Evolutionary conservation across 2,888 invertebrate species (phyloP), one percentile per base, ranked within the genome.

Genomic region (Globia sparganii): DNA sequence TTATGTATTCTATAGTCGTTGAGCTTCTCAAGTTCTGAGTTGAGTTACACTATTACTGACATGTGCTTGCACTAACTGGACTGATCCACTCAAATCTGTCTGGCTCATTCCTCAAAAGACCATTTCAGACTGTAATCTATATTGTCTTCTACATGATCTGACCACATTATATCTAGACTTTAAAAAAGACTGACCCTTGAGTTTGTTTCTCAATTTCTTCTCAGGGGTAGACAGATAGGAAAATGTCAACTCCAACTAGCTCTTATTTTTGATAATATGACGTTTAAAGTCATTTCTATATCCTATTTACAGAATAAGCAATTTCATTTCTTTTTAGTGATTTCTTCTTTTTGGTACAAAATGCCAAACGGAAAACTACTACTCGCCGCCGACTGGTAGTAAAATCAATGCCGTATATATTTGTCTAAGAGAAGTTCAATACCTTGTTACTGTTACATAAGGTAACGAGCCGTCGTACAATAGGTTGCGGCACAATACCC

Each of bases 381-480:
- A 73, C 43, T 58, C 40, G 11, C 53, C 43, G 11, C 31, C 15
- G 58, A 21, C 28, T 40, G 64, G 71, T 81, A 62, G 74, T 84
- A 72, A 78, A 82, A 82, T 82, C 59, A 68, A 75, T 82, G 43
- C 61, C 53, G 69, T 61, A 78, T 72, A 65, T 75, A 58, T 75
- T 84, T 79, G 71, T 69, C 53, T 74, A 31, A 58, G 37, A 71
- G 73, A 86, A 81, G 72, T 81, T 84, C 71, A 75, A 76, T 77
- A 79, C 75, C 75, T 81, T 76, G 59, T 75, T 72, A 74, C 75
- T 64, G 40, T 75, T 86, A 72, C 66, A 65, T 81, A 80, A 80
- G 21, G 65, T 78, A 83, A 84, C 69, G 72, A 87, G 74, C 71
- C 67, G 68, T 37, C 74, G 71, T 83, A 81, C 71, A 61, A 80